phyloP scores from a whole-genome alignment of 2,888 invertebrate genomes.

The Pristionchus arcanus region DNA sequence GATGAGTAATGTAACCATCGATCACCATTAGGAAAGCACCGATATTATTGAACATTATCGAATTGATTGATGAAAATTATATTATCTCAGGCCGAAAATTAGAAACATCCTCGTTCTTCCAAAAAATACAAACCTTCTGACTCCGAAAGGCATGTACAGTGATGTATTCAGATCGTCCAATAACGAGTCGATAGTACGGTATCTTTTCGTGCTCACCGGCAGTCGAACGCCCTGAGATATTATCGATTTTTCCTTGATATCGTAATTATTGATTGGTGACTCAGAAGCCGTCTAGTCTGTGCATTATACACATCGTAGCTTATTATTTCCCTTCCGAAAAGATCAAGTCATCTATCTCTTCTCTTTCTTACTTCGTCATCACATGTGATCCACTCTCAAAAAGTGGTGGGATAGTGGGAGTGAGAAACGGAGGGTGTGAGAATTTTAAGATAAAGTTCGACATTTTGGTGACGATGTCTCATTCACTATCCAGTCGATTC shows the following conservation, averaged over 20 bases:
- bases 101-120: background rate
- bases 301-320: background rate
- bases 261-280: background rate
- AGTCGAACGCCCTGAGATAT: slow-evolving; percentile 76
- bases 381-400: background rate
- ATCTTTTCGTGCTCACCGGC: slow-evolving; percentile 77
- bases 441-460: background rate
- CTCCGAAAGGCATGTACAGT: slow-evolving; percentile 72
- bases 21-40: too few species aligned
- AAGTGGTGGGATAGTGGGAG: slow-evolving; percentile 4
- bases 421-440: slow-evolving; percentile 6
- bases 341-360: background rate
- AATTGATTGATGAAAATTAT: background rate
- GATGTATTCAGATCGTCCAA: slow-evolving; percentile 76
- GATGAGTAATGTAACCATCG: background rate
- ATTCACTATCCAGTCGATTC: background rate
- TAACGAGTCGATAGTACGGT: slow-evolving; percentile 76
- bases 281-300: background rate
- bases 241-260: slow-evolving; percentile 34
- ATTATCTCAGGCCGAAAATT: too few species aligned
- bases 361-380: background rate
- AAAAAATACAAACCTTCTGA: slow-evolving; percentile 61
- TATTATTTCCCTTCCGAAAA: background rate
- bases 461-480: background rate
- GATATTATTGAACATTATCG: too few species aligned